These are phyloP conservation scores for Nephrotoma appendiculata DNA, from an alignment of 2,888 invertebrate genomes.

Conservation along the genomic window DNA sequence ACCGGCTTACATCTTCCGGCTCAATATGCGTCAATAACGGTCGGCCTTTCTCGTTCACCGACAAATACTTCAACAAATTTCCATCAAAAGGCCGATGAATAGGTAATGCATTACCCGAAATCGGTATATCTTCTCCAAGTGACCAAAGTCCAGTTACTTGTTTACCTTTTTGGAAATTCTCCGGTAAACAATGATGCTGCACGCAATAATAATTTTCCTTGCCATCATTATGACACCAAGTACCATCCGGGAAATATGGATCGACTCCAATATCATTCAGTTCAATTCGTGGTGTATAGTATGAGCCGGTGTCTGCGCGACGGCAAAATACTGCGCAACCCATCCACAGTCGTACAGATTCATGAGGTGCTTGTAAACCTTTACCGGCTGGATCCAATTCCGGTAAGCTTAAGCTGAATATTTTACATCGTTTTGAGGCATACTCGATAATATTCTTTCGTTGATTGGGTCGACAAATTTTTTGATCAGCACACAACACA, in stretches of 20 bases:
- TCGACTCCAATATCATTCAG: slow-evolving; percentile 57
- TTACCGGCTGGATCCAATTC: slow-evolving; percentile 49
- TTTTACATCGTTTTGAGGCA: slow-evolving; percentile 47
- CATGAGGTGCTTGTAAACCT: slow-evolving; percentile 60
- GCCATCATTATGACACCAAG: slow-evolving; percentile 59
- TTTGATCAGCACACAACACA: slow-evolving; percentile 47
- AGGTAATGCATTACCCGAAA: slow-evolving; percentile 49
- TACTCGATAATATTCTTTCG: slow-evolving; percentile 39
- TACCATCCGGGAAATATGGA: slow-evolving; percentile 67
- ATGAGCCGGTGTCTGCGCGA: slow-evolving; percentile 46
- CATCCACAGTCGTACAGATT: slow-evolving; percentile 59
- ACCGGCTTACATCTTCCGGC: slow-evolving; percentile 31
- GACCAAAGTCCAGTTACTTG: slow-evolving; percentile 30
- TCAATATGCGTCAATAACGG: slow-evolving; percentile 44
- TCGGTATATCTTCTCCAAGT: slow-evolving; percentile 39
- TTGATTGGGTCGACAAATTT: slow-evolving; percentile 23
- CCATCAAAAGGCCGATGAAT: slow-evolving; percentile 32
- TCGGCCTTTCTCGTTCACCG: slow-evolving; percentile 41
- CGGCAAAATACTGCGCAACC: slow-evolving; percentile 64
- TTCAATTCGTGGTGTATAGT: slow-evolving; percentile 62
- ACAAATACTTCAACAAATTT: slow-evolving; percentile 43
- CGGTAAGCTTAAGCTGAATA: slow-evolving; percentile 44
- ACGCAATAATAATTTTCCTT: slow-evolving; percentile 52
- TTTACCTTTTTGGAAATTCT: slow-evolving; percentile 21
- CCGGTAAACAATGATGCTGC: slow-evolving; percentile 60